Evolutionary conservation across 2,888 invertebrate genomes (phyloP).

Genomic region (Philhelius pedissequus): DNA sequence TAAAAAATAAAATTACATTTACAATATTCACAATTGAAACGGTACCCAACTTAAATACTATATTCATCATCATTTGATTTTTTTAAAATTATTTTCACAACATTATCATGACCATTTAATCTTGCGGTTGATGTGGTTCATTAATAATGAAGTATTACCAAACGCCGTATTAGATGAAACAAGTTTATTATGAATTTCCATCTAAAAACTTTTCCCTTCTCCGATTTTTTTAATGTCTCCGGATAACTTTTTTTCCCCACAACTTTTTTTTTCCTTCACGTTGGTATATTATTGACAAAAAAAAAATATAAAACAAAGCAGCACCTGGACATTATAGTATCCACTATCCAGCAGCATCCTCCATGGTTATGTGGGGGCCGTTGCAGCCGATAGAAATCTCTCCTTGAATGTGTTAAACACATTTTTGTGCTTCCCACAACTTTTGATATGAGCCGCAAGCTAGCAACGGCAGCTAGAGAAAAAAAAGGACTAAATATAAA

Average conservation of each 20-base stretch:
- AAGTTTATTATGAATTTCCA: neutral
- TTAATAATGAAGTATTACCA: neutral
- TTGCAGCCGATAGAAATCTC: conserved; percentile 22
- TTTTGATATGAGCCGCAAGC: conserved; percentile 22
- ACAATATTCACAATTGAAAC: neutral
- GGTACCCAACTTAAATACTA: neutral
- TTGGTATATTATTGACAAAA: neutral
- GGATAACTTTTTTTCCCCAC: neutral
- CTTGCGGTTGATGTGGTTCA: neutral
- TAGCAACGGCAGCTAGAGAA: neutral
- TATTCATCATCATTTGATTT: neutral
- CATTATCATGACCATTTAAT: neutral
- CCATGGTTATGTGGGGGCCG: neutral
- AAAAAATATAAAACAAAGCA: no score
- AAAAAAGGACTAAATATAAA: neutral
- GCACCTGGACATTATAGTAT: neutral
- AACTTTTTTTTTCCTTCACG: neutral
- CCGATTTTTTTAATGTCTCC: neutral
- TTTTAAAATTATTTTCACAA: neutral
- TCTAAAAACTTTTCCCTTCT: neutral
- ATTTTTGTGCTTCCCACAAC: conserved; percentile 15
- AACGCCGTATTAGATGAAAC: neutral
- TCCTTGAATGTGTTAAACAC: conserved; percentile 23
- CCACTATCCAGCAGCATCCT: neutral
- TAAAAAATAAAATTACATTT: neutral